Percentiles rank a stretch among this genome's conserved stretches.
phyloP scores from a whole-genome alignment of 2,797 vertebrate species.

The Cyprinella venusta region DNA sequence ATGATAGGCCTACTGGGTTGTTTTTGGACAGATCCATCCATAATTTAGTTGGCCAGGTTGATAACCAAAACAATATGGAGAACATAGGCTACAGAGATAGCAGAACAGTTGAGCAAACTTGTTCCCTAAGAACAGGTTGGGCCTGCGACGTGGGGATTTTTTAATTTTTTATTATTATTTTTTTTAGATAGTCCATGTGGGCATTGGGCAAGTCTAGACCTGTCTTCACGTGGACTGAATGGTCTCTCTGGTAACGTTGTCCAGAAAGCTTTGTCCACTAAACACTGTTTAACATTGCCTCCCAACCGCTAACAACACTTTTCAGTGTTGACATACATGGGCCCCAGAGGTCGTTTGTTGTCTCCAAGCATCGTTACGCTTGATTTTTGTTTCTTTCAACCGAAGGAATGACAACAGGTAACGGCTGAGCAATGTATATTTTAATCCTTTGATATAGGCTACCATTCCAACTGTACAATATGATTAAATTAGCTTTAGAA shows the following conservation, averaged over 20 bases:
- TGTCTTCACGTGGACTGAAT: conserved; percentile 46
- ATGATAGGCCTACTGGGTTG: neutral
- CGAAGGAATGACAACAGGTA: conserved; percentile 32
- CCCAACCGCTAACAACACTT: conserved; percentile 51
- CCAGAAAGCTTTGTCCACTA: conserved; percentile 46
- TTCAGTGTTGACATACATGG: conserved; percentile 24
- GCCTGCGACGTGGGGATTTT: neutral
- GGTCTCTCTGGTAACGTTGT: conserved; percentile 54
- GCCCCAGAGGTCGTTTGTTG: conserved; percentile 11
- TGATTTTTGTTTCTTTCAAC: conserved; percentile 26
- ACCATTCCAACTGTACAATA: neutral
- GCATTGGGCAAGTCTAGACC: conserved; percentile 55
- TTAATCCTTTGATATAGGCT: conserved; percentile 14
- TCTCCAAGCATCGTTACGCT: conserved; percentile 11
- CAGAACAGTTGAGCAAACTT: neutral
- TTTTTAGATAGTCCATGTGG: neutral
- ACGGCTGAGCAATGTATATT: neutral
- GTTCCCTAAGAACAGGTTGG: neutral
- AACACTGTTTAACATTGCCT: conserved; percentile 26
- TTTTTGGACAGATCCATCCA: neutral
- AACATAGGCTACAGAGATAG: no score
- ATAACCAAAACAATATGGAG: neutral
- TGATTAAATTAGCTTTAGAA: neutral
- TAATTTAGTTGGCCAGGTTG: neutral
- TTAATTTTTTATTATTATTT: no score